Conservation (phyloP, 2,113 vertebrate species). For the Ceyx melanurus region DNA sequence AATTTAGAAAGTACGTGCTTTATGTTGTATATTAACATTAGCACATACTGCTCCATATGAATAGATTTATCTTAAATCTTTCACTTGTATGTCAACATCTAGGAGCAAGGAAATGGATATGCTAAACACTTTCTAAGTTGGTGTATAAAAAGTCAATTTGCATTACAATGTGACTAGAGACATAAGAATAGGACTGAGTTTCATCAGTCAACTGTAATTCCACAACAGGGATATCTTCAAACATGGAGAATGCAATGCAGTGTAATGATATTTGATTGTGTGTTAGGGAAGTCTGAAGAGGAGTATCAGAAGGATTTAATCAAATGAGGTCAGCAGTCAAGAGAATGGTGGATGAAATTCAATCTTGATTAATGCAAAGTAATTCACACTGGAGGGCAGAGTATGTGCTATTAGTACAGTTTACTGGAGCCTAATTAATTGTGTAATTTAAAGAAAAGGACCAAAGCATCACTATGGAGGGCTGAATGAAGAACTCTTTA, state of each 20-base stretch:
- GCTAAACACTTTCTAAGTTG: neutral
- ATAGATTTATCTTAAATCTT: neutral
- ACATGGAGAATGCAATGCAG: neutral
- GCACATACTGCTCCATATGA: neutral
- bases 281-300: neutral
- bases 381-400: conserved; percentile 21
- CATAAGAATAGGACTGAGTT: neutral
- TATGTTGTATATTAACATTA: neutral
- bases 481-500: conserved; percentile 11
- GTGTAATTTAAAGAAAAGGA: conserved; percentile 29
- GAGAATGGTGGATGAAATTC: conserved; percentile 51
- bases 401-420: conserved; percentile 14
- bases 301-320: conserved; percentile 18
- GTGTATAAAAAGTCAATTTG: neutral
- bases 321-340: conserved; percentile 28
- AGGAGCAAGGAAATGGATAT: neutral
- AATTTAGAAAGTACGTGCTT: neutral
- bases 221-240: neutral
- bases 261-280: neutral
- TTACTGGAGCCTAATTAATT: conserved; percentile 60
- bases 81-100: neutral
- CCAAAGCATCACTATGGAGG: neutral
- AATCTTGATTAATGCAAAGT: conserved; percentile 28
- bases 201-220: neutral
- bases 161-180: neutral